Evolutionary conservation across 30 jellyfish, hydroid and myxozoan genomes (phyloP).

Genomic region (Chrysaora quinquecirrha): DNA sequence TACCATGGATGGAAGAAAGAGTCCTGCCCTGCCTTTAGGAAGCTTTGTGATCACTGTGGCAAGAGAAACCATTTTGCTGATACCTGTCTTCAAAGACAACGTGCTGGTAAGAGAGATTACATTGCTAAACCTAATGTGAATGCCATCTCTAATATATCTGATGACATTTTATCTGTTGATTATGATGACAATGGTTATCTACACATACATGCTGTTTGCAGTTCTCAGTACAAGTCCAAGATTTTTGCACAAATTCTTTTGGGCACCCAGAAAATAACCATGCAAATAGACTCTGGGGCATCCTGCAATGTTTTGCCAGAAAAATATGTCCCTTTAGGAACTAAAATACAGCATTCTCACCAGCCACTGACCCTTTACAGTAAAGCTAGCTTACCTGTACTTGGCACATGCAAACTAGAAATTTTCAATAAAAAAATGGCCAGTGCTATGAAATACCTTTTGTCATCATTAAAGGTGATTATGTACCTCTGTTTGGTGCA

Average conservation of each 20-base stretch:
- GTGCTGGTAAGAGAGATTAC: slow-evolving; percentile 4
- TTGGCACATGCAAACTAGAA: background rate
- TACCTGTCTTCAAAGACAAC: background rate
- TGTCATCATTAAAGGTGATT: background rate
- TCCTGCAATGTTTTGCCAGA: slow-evolving; percentile 17
- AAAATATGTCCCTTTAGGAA: slow-evolving; percentile 12
- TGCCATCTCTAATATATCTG: slow-evolving; percentile 1
- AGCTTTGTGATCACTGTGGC: background rate
- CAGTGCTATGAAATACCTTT: slow-evolving; percentile 1
- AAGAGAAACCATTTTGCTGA: background rate
- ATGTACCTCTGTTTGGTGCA: background rate
- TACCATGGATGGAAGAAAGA: slow-evolving; percentile 2
- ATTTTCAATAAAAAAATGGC: background rate
- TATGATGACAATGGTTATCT: slow-evolving; percentile 11
- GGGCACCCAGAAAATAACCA: slow-evolving; percentile 2
- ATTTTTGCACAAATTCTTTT: slow-evolving; percentile 11
- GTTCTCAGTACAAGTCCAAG: slow-evolving; percentile 15
- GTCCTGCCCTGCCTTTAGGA: slow-evolving; percentile 1
- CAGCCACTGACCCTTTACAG: slow-evolving; percentile 25
- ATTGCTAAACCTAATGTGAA: background rate
- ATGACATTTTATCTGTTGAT: background rate
- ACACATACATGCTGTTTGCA: slow-evolving; percentile 5
- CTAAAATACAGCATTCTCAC: slow-evolving; percentile 11
- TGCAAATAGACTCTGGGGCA: slow-evolving; percentile 5
- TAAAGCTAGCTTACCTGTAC: slow-evolving; percentile 15